These are phyloP conservation scores for Patagioenas fasciata DNA, from an alignment of 2,113 vertebrate genomes.

Conservation along the genomic window DNA sequence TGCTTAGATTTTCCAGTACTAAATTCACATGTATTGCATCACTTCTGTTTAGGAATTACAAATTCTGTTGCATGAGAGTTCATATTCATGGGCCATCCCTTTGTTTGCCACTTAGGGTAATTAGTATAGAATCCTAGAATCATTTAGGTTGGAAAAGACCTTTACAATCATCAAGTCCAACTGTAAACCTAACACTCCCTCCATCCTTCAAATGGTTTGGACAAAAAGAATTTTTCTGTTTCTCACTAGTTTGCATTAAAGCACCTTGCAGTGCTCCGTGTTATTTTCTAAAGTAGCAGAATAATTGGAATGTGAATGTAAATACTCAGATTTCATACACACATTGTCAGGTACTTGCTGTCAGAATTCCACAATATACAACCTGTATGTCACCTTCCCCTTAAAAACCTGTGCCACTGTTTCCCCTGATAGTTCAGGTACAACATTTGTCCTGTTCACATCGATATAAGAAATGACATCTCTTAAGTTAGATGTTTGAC, in stretches of 20 bases:
- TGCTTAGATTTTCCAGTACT: background rate
- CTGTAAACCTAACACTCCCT: background rate
- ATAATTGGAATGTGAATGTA: background rate
- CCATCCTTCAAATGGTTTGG: background rate
- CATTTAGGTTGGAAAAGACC: background rate
- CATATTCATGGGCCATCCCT: background rate
- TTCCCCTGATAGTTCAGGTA: background rate
- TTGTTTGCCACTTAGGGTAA: constrained; percentile 14
- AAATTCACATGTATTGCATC: background rate
- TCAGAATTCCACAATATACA: background rate
- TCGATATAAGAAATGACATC: background rate
- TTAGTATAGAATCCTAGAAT: background rate
- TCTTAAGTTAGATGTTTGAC: background rate
- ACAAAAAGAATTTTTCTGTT: background rate
- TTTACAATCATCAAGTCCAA: background rate
- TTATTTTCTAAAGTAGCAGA: background rate
- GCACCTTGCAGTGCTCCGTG: background rate
- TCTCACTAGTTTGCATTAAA: background rate
- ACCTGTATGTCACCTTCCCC: background rate
- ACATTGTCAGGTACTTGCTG: background rate
- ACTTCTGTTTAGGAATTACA: background rate
- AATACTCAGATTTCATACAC: background rate
- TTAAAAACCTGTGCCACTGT: background rate
- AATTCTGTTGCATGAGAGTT: background rate
- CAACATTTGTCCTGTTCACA: background rate